These are phyloP conservation scores for Sceloporus undulatus DNA, from an alignment of 2,113 vertebrate species.

Conservation along the genomic window DNA sequence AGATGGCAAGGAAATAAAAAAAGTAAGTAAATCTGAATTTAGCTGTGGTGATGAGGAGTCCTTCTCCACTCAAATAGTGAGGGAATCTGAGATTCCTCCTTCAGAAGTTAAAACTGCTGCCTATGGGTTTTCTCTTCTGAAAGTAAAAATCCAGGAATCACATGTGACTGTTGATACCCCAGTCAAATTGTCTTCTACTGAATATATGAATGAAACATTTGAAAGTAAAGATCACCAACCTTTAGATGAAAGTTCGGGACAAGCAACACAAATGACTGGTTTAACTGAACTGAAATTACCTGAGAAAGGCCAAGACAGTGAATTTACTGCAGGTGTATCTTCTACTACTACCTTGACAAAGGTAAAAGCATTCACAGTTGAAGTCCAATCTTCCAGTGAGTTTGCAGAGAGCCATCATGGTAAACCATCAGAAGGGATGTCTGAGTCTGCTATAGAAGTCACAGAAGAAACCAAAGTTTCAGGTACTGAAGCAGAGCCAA, in stretches of 20 bases:
- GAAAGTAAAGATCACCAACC: background rate
- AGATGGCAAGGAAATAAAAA: slow-evolving; percentile 47
- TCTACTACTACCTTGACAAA: background rate
- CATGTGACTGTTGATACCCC: background rate
- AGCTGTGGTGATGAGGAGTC: slow-evolving; percentile 27
- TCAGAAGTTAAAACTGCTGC: slow-evolving; percentile 69
- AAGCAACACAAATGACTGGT: background rate
- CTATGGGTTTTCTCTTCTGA: slow-evolving; percentile 78
- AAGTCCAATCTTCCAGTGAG: slow-evolving; percentile 36
- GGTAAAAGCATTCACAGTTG: background rate
- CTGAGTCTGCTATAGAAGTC: slow-evolving; percentile 30
- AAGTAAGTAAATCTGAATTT: slow-evolving; percentile 28
- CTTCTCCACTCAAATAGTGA: slow-evolving; percentile 68
- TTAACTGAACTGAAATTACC: slow-evolving; percentile 34
- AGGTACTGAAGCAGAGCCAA: background rate
- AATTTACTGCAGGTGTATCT: slow-evolving; percentile 45
- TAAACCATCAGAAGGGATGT: slow-evolving; percentile 50
- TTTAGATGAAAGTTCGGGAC: slow-evolving; percentile 3
- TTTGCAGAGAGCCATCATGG: slow-evolving; percentile 33
- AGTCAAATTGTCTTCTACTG: slow-evolving; percentile 34
- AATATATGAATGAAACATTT: slow-evolving; percentile 6
- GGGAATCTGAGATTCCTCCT: slow-evolving; percentile 72
- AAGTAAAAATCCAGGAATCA: slow-evolving; percentile 71
- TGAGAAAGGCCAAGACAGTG: slow-evolving; percentile 26
- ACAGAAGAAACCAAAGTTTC: slow-evolving; percentile 34